Percentiles rank a stretch among this genome's conserved stretches.
phyloP scores from a whole-genome alignment of 2,888 invertebrate species.

The Luperina testacea region DNA sequence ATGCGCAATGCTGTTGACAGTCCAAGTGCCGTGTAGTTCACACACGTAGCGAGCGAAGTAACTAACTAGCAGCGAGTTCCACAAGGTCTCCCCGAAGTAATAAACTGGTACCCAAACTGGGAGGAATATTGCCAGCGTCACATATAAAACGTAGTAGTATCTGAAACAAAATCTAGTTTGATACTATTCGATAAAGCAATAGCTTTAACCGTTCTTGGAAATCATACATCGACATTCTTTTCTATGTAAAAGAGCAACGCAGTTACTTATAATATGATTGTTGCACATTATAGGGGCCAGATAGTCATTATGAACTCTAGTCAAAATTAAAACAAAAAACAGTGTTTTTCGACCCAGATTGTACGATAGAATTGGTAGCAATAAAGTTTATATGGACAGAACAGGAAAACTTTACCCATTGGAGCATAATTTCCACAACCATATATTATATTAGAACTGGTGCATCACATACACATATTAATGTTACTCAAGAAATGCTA shows the following conservation, averaged over 20 bases:
- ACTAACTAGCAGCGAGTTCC: slow-evolving; percentile 90
- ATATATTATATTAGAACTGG: neutral
- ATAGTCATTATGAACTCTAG: neutral
- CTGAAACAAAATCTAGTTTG: slow-evolving; percentile 15
- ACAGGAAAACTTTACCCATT: neutral
- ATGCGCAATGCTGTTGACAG: slow-evolving; percentile 95
- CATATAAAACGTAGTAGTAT: slow-evolving; percentile 91
- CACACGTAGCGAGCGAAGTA: slow-evolving; percentile 91
- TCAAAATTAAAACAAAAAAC: neutral
- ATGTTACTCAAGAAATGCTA: neutral
- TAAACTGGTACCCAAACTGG: slow-evolving; percentile 92
- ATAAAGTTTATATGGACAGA: neutral
- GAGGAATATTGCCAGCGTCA: slow-evolving; percentile 90
- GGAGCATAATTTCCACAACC: neutral
- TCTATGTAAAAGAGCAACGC: neutral
- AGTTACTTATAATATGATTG: neutral
- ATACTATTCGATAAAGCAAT: neutral
- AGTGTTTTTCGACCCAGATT: neutral
- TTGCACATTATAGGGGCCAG: neutral
- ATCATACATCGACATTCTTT: neutral
- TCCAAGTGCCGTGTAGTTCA: slow-evolving; percentile 93
- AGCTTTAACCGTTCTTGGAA: neutral
- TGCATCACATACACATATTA: neutral
- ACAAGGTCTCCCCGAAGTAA: slow-evolving; percentile 92
- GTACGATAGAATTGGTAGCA: neutral